Evolutionary conservation across 2,113 vertebrate genomes (phyloP).

Genomic region (Cyanoderma ruficeps): DNA sequence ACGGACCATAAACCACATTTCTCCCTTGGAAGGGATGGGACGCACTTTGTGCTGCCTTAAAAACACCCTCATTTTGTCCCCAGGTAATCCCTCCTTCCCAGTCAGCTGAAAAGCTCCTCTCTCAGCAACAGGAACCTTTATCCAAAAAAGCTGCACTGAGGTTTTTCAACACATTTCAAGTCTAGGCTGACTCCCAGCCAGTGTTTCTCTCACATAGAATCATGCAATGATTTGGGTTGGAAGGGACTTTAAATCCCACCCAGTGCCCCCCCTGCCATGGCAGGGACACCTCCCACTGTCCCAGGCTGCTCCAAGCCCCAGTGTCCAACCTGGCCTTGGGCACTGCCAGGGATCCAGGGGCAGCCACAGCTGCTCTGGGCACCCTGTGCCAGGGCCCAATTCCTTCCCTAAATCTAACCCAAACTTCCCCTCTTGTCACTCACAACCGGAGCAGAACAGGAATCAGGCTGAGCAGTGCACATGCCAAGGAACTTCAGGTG

Average conservation of each 20-base stretch:
- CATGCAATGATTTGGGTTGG: neutral
- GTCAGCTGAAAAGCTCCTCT: neutral
- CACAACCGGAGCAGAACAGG: neutral
- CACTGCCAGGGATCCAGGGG: no score
- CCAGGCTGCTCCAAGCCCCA: no score
- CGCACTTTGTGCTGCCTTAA: neutral
- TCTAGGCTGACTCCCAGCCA: neutral
- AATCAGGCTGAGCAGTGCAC: accelerated
- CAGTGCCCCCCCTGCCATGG: neutral
- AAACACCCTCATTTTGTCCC: neutral
- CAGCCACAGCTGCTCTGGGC: no score
- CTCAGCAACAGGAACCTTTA: accelerated
- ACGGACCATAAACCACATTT: accelerated
- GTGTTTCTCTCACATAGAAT: neutral
- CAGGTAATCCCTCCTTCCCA: neutral
- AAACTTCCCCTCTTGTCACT: neutral
- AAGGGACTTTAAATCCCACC: accelerated
- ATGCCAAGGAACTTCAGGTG: accelerated
- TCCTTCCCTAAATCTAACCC: neutral
- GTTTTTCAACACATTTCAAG: accelerated
- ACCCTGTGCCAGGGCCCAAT: no score
- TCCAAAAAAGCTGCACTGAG: neutral
- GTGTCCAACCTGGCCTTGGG: no score
- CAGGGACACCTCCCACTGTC: no score
- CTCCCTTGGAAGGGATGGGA: neutral